Percentiles rank a stretch among this genome's conserved stretches.
These are phyloP conservation scores for Thalpophila matura DNA, from an alignment of 2,888 invertebrate species.

Conservation along the genomic window DNA sequence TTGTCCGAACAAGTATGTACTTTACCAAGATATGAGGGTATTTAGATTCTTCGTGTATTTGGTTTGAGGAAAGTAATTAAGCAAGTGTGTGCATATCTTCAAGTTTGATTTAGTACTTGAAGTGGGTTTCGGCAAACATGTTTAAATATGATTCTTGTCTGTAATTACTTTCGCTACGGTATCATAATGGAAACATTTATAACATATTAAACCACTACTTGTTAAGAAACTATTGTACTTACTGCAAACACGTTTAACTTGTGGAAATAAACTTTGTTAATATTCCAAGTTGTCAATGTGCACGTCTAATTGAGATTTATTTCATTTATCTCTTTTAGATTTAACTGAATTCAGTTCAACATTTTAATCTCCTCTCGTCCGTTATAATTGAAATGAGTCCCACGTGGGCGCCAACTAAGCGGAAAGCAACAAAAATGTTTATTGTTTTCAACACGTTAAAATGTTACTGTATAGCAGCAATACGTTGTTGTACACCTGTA, in stretches of 20 bases:
- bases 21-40: slow-evolving; percentile 50
- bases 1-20: slow-evolving; percentile 40
- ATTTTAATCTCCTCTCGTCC: slow-evolving; percentile 32
- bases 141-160: slow-evolving; percentile 58
- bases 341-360: slow-evolving; percentile 34
- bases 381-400: slow-evolving; percentile 62
- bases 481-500: slow-evolving; percentile 28
- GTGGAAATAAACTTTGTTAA: slow-evolving; percentile 33
- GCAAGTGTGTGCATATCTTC: slow-evolving; percentile 39
- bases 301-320: slow-evolving; percentile 18
- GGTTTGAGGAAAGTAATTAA: slow-evolving; percentile 58
- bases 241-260: slow-evolving; percentile 21
- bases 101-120: slow-evolving; percentile 62
- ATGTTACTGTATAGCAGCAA: slow-evolving; percentile 15
- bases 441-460: slow-evolving; percentile 54
- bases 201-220: slow-evolving; percentile 49
- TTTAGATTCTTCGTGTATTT: slow-evolving; percentile 58
- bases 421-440: slow-evolving; percentile 54
- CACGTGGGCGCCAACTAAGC: slow-evolving; percentile 68
- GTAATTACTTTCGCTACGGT: slow-evolving; percentile 52
- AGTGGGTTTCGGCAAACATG: slow-evolving; percentile 54
- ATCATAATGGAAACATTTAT: slow-evolving; percentile 31
- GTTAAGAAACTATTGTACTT: slow-evolving; percentile 25
- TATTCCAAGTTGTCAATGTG: slow-evolving; percentile 16
- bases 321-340: slow-evolving; percentile 31